Base-by-base conservation (phyloP, 1,140 invertebrate species). In the Dendrolimus punctatus region DNA sequence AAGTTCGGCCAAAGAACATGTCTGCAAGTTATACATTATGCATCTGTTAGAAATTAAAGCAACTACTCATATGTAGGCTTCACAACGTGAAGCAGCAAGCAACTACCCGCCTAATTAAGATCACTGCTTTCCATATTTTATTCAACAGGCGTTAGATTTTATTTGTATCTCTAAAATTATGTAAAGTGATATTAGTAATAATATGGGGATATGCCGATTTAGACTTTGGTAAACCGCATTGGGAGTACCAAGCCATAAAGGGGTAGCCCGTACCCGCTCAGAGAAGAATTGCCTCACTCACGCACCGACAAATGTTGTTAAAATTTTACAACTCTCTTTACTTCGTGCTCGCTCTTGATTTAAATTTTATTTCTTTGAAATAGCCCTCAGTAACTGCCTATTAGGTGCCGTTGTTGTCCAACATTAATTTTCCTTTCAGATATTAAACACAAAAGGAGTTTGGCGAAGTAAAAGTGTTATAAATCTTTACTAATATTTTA, bases 251-350 rank as follows among this genome's bases (percentile, higher is more conserved):
- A 37, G 55, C 58, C 51, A 72, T 80, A 73, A 77, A 71, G 66
- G 59, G 62, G 59, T 64, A 44, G 47, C 42, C 47, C 44, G 37
- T 10, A 9, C 48, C 49, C 56, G 59, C 55, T 43, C 60, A 56
- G 57, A 58, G 50, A 23, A 41, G 43, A 46, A 51, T 53, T 49
- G 50, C 42, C 48, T 40, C 63, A 64, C 60, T 57, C 53, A 56
- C 45, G 62, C 59, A 57, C 52, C 64, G 49, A 60, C 49, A 49
- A 55, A 65, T 57, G 62, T 61, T 66, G 71, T 79, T 74, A 77
- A 80, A 73, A 69, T 81, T 73, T 71, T 69, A 76, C 71, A 79
- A 71, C 71, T 66, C 62, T 66, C 68, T 65, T 42, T 51, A 42
- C 40, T 37, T 39, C 40, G 49, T 51, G 49, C 49, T 51, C 43